Base-by-base conservation (phyloP, 2,888 invertebrate species). In the Druceiella hillmani region DNA sequence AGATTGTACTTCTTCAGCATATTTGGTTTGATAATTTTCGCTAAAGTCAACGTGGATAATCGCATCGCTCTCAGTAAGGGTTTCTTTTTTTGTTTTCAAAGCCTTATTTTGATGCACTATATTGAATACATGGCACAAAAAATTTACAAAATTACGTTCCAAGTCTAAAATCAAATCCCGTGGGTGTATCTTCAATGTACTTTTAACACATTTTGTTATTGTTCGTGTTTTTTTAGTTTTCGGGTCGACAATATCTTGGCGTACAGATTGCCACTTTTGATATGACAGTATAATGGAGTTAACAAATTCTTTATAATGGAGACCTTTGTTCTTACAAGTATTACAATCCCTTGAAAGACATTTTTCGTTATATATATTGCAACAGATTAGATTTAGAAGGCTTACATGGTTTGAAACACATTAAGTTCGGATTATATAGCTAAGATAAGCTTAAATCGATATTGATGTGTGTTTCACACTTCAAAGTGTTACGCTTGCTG, bases 11-110 rank as follows among this genome's bases (percentile, higher is more conserved):
- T 45, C 47, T 17, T 16, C 11, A n/a, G 16, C 22, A 25, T 40
- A 44, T 40, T 44, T 46, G 12, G 37, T 31, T 10, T 11, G 11
- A 16, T 42, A 45, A 20, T 45, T 45, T 35, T 45, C 43, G 17
- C 36, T 34, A 26, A 37, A 44, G 17, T 43, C 41, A 3, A 22
- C 22, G 11, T 40, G 43, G n/a, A 43, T 28, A 1, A 43, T 26
- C 3, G 28, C 30, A 22, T 43, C 43, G 17, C 25, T 35, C 9
- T 22, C 17, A 13, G 17, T 36, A 15, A 34, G 25, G 14, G 17
- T 33, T 24, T 32, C 22, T 31, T 37, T 37, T 9, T 16, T n/a
- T 9, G 7, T 20, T 20, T 37, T 37, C 17, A 17, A 13, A n/a
- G 6, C 3, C 3, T 3, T n/a, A 34, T 40, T 9, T 28, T 43